Percentiles rank a stretch among this genome's conserved stretches.
Evolutionary conservation across 2,113 vertebrate genomes (phyloP).

Genomic region (Thymallus thymallus): DNA sequence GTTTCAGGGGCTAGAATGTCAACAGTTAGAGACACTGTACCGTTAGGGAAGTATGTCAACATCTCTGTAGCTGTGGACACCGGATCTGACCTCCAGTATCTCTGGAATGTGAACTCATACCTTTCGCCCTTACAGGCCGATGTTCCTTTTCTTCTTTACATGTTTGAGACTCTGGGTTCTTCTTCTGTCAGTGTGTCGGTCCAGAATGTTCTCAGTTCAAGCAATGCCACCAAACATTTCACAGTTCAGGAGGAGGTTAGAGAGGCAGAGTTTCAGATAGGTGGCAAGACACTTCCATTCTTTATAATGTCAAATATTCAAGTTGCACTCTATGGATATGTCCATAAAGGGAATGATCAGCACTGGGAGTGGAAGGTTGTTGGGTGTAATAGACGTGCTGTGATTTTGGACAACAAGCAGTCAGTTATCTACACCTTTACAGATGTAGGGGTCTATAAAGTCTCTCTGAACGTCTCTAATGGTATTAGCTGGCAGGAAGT

Average conservation of each 20-base stretch:
- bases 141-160: constrained; percentile 57
- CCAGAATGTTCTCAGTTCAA: constrained; percentile 63
- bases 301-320: constrained; percentile 43
- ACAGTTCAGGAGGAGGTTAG: constrained; percentile 67
- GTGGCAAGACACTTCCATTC: constrained; percentile 48
- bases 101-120: constrained; percentile 59
- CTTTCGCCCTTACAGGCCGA: constrained; percentile 33
- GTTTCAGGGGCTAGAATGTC: constrained; percentile 53
- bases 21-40: constrained; percentile 32
- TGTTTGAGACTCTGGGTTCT: constrained; percentile 55
- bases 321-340: constrained; percentile 48
- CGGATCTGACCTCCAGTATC: constrained; percentile 69
- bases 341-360: constrained; percentile 57
- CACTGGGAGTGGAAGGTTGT: constrained; percentile 71
- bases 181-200: constrained; percentile 61
- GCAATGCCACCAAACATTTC: constrained; percentile 55
- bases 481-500: constrained; percentile 65
- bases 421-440: constrained; percentile 56
- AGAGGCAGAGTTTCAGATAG: constrained; percentile 59
- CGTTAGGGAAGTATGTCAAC: constrained; percentile 52
- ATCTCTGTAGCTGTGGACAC: constrained; percentile 60
- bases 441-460: constrained; percentile 51
- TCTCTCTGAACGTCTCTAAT: constrained; percentile 75
- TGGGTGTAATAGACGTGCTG: not conserved
- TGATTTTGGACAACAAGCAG: constrained; percentile 30